Percentiles rank a stretch among this genome's conserved stretches.
These are phyloP conservation scores for Drosophila incognita DNA, from an alignment of 2,888 invertebrate species.

Conservation along the genomic window DNA sequence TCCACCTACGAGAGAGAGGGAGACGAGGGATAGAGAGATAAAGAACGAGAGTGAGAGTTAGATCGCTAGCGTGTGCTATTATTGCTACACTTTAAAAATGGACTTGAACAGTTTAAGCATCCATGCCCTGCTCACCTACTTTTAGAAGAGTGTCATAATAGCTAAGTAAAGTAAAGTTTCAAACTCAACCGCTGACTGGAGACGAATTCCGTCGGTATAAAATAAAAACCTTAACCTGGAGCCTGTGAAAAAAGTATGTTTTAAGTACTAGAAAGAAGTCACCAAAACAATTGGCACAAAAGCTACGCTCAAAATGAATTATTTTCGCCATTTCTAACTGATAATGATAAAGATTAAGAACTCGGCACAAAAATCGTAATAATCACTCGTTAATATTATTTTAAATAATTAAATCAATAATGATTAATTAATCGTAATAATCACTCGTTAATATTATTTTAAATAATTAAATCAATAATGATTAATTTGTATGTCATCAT, in stretches of 20 bases:
- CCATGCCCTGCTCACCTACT: neutral
- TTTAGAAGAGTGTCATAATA: neutral
- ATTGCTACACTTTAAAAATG: constrained; percentile 62
- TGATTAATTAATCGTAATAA: neutral
- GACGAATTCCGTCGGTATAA: neutral
- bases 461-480: neutral
- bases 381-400: neutral
- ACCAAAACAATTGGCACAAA: neutral
- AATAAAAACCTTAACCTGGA: neutral
- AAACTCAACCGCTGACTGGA: neutral
- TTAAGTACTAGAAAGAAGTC: neutral
- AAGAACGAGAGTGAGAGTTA: neutral
- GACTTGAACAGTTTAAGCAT: constrained; percentile 8
- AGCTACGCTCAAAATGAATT: neutral
- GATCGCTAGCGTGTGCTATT: constrained; percentile 51
- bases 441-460: neutral
- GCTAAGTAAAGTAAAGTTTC: neutral
- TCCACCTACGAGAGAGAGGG: neutral
- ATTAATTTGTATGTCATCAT: neutral
- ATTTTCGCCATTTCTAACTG: neutral
- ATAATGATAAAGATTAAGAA: neutral
- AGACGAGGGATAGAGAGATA: neutral
- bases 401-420: neutral
- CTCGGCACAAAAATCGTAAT: neutral
- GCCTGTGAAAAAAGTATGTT: neutral